A percentile compares a stretch with the other conserved stretches of the same genome.
phyloP scores from a whole-genome alignment of 2,888 invertebrate genomes.

The Bugula neritina region DNA sequence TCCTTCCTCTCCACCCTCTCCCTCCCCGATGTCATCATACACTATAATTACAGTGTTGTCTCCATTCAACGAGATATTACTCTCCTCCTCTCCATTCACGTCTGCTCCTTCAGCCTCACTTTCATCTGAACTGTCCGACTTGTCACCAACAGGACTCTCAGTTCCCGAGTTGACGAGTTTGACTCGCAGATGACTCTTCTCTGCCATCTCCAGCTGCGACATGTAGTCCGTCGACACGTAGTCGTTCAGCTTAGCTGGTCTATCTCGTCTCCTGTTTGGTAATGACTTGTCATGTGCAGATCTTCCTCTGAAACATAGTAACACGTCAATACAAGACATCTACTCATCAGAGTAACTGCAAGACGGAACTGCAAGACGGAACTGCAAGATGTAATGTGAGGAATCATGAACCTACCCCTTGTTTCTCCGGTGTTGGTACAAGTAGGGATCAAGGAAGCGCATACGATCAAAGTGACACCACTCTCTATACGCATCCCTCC shows the following conservation, averaged over 20 bases:
- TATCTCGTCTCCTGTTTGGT: background rate
- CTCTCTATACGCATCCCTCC: background rate
- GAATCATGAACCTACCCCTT: no score
- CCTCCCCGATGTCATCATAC: background rate
- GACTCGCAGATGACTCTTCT: background rate
- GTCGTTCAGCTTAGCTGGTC: background rate
- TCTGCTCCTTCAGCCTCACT: background rate
- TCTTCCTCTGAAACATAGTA: no score
- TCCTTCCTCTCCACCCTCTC: background rate
- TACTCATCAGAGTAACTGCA: no score
- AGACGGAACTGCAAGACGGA: no score
- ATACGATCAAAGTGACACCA: background rate
- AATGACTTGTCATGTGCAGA: no score
- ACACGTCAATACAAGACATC: no score
- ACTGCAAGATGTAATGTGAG: no score
- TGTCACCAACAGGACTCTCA: background rate
- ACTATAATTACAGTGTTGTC: background rate
- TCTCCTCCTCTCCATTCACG: background rate
- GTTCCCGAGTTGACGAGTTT: background rate
- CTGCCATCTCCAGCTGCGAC: slow-evolving; percentile 18
- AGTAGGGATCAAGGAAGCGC: background rate
- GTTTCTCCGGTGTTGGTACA: background rate
- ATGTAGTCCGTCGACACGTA: slow-evolving; percentile 19
- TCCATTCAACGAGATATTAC: background rate
- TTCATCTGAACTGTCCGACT: background rate